phyloP scores from a whole-genome alignment of 2,888 invertebrate genomes.

The Microdon myrmicae region DNA sequence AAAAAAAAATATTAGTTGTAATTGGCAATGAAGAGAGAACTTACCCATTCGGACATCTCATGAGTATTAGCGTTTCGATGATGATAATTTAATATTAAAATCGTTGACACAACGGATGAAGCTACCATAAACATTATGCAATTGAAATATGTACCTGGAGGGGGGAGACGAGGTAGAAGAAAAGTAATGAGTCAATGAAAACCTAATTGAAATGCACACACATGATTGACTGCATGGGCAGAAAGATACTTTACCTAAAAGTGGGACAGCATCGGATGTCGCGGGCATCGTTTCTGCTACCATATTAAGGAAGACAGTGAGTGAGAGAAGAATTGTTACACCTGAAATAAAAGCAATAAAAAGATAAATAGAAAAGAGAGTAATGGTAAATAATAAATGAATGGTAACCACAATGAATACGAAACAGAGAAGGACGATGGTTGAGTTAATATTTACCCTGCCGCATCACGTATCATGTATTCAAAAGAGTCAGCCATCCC shows the following conservation, averaged over 20 bases:
- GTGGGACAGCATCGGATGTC: slow-evolving; percentile 92
- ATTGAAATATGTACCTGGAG: slow-evolving; percentile 94
- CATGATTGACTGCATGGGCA: slow-evolving; percentile 4
- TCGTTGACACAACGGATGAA: slow-evolving; percentile 96
- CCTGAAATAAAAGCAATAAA: slow-evolving; percentile 70
- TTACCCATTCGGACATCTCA: slow-evolving; percentile 97
- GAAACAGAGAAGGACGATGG: too few species aligned
- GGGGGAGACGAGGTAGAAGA: slow-evolving; percentile 47
- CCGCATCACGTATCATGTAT: neutral
- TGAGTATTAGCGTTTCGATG: slow-evolving; percentile 97
- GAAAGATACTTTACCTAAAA: slow-evolving; percentile 77
- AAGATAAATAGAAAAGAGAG: neutral
- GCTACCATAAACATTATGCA: slow-evolving; percentile 99
- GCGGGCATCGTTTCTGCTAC: slow-evolving; percentile 99
- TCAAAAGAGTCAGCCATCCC: too few species aligned
- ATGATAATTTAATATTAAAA: slow-evolving; percentile 97
- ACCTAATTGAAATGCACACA: slow-evolving; percentile 3
- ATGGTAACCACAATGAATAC: slow-evolving; percentile 7
- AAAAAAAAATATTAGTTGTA: neutral
- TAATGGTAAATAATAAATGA: slow-evolving; percentile 24
- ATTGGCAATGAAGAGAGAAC: slow-evolving; percentile 59
- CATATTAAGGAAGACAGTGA: slow-evolving; percentile 98
- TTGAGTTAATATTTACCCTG: slow-evolving; percentile 17
- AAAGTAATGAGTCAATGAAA: slow-evolving; percentile 12
- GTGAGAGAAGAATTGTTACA: slow-evolving; percentile 95